Base-by-base conservation (phyloP, 2,113 vertebrate genomes). In the Ellobius talpinus region DNA sequence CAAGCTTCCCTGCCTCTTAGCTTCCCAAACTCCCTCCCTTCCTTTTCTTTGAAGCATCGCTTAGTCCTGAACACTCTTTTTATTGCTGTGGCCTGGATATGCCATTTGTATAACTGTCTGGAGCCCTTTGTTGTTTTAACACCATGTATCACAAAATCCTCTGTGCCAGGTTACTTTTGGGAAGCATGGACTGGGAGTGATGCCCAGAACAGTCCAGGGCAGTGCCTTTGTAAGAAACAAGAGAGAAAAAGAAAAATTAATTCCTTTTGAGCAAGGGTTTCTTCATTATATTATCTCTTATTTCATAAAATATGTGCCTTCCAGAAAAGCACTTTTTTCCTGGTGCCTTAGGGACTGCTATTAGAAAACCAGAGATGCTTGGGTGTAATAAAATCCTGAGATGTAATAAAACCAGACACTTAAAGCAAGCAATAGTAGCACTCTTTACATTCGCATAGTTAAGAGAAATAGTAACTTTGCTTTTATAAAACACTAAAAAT, bases 401-500 rank as follows among this genome's bases (percentile, higher is more conserved):
- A 81, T 88, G 45, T 73, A 97, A 86, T 97, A 95, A 97, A 97
- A 93, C 85, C 45, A 94, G 85, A 97, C 76, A 91, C 86, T 95
- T 95, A 96, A 88, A 85, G 42, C 82, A 96, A 96, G 84, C 74
- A 94, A 73, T 66, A 86, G 47, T 72, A 68, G 24, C 84, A 86
- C 76, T 63, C 81, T 96, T 90, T 88, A 96, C 12, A 92, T 31
- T 94, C 45, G 31, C 85, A 36, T 93, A 95, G 95, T 97, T 95
- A 95, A 91, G 55, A 90, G 55, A 96, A 96, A 97, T 90, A 91
- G 39, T 91, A 92, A 93, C 72, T 85, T 89, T 88, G 89, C 63
- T 94, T 96, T 96, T 84, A 89, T 76, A 93, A 96, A 97, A 93
- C 82, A 94, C 87, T 97, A 91, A 96, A 72, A 78, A 33, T 90